Percentiles rank a stretch among this genome's conserved stretches.
phyloP scores from a whole-genome alignment of 2,797 vertebrate species.

The Schizopygopsis malacanthus region DNA sequence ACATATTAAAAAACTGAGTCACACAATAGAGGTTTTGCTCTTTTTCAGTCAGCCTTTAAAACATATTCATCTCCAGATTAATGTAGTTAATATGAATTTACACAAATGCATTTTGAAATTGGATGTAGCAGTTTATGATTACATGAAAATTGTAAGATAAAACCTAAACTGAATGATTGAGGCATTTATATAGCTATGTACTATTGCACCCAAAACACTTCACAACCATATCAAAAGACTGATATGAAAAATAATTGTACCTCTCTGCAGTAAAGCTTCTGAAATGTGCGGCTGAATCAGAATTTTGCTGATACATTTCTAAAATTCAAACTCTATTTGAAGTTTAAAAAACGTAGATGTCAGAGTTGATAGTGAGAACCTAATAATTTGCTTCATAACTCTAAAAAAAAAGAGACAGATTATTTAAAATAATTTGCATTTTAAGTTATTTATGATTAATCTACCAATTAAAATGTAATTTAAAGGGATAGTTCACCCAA shows the following conservation, averaged over 20 bases:
- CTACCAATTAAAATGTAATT: neutral
- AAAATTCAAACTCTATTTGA: neutral
- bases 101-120: neutral
- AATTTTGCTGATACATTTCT: neutral
- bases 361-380: neutral
- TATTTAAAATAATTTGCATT: no score
- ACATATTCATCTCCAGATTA: neutral
- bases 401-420: neutral
- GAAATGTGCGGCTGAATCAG: neutral
- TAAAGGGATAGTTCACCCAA: neutral
- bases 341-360: neutral
- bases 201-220: no score
- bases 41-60: neutral
- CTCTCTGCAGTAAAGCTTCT: neutral
- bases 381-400: neutral
- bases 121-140: neutral
- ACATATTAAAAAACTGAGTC: conserved; percentile 9
- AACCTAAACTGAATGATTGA: neutral
- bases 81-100: neutral
- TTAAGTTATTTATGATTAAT: no score
- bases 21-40: neutral
- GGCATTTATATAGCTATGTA: neutral
- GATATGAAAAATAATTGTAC: neutral
- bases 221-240: no score
- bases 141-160: neutral